phyloP scores from a whole-genome alignment of 2,797 vertebrate genomes.

The Siniperca scherzeri region DNA sequence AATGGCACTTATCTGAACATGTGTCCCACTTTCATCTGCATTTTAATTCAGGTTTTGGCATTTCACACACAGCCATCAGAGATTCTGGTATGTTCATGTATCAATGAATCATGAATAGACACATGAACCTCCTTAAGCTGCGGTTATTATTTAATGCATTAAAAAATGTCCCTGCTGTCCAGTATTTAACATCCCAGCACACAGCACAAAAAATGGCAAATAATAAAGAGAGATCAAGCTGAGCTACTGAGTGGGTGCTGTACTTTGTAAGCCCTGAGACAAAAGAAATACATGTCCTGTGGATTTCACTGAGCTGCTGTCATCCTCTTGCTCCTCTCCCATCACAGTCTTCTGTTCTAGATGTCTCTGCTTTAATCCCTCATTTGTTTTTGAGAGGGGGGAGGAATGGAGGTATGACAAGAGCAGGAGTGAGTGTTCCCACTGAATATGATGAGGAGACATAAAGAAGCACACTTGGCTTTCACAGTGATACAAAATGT shows the following conservation, averaged over 20 bases:
- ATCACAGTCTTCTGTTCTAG: constrained; percentile 55
- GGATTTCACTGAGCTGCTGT: constrained; percentile 74
- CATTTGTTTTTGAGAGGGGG: constrained; percentile 64
- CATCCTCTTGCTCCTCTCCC: constrained; percentile 60
- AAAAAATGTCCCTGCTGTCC: constrained; percentile 42
- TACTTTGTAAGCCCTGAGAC: constrained; percentile 63
- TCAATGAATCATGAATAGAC: constrained; percentile 1
- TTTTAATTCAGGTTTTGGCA: constrained; percentile 13
- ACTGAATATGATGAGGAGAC: constrained; percentile 45
- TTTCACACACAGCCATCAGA: constrained; percentile 15
- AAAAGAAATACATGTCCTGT: constrained; percentile 66
- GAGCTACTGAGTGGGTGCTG: constrained; percentile 64
- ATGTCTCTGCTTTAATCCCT: constrained; percentile 71
- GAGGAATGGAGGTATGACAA: constrained; percentile 40
- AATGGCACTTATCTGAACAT: background rate
- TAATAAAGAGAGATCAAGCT: constrained; percentile 48
- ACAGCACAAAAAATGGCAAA: constrained; percentile 12
- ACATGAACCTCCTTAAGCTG: constrained; percentile 22
- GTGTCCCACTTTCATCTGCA: background rate
- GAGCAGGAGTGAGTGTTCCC: constrained; percentile 36
- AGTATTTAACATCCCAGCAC: constrained; percentile 45
- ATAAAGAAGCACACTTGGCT: constrained; percentile 33
- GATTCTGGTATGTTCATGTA: background rate
- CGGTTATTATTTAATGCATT: constrained; percentile 43
- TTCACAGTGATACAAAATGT: constrained; percentile 29